Evolutionary conservation across 2,113 vertebrate genomes (phyloP), one percentile per base, ranked within the genome.

Genomic region (Pionites leucogaster): DNA sequence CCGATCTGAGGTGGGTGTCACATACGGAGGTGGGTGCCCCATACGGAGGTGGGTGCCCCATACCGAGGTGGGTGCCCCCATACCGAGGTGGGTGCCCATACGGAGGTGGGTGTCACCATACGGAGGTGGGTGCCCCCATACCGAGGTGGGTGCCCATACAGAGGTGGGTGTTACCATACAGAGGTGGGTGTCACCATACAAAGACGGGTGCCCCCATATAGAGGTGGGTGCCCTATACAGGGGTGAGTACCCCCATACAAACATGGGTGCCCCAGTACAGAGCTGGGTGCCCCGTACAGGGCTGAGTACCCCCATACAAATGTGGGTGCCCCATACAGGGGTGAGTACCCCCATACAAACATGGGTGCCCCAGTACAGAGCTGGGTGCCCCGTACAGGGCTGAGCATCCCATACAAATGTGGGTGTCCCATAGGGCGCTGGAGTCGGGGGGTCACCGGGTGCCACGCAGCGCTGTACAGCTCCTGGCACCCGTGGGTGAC

Each of bases 401-500:
- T 98, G 85, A 24, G 33, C 49, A 33, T 6, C 22, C 28, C 4
- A 8, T 13, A 2, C 7, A 12, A 28, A 13, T 1, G 25, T 9
- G 41, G 35, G 8, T 35, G 19, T 7, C 25, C 86, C 60, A 2
- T 91, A 99, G 99, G 86, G 99, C 98, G 1, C 83, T 98, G 95
- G 96, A 94, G 2, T 98, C 98, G 0, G 97, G 98, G 9, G 78
- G 88, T 91, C 98, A 98, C 83, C 94, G 98, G 42, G 46, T 99
- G 41, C 74, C 96, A 2, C 96, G 97, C 12, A 96, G 94, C 0
- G 84, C 96, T 5, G 91, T 98, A 16, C 97, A 53, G 50, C 97
- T 99, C 39, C 88, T 99, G 95, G 96, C 99, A 2, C 99, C 99
- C 0, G 53, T 99, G 46, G 98, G 97, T 2, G 96, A 97, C 69